Evolutionary conservation across 2,113 vertebrate species (phyloP), one percentile per base, ranked within the genome.

Genomic region (Dendrocopos noguchii): DNA sequence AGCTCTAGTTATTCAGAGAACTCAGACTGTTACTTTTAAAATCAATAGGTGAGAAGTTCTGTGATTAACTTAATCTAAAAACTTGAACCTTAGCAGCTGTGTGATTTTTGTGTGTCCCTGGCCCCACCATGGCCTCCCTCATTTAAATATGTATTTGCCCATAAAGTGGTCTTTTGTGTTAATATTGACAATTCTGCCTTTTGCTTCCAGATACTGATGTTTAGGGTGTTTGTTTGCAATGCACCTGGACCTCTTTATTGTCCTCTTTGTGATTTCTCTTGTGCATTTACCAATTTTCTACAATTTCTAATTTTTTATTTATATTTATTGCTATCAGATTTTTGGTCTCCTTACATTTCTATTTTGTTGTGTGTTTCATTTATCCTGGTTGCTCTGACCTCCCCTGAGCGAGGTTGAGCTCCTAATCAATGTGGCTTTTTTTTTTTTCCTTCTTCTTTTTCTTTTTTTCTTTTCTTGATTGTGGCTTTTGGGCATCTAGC

Each of bases 341-440:
- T 74, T 90, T 89, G 61, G 3, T 31, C 47, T 66, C 34, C 52
- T 80, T 67, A 24, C 6, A 12, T 60, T 85, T 88, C 50, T 90
- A 1, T 61, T 88, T 78, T 61, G 36, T 4, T 4, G 6, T 21
- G 28, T 57, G 28, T 94, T 93, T 93, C 12, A 72, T 90, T 91
- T 91, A 61, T 78, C 86, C 16, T 90, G 63, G 55, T 75, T 87
- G 74, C 53, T 91, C 59, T 86, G 57, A 61, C 73, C 84, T 91
- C 18, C 63, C 29, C 66, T 75, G 50, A 83, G 53, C 18, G 70
- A 90, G 77, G 85, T 22, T 88, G 77, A 78, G 55, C 78, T 88
- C 63, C 55, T 50, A 91, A 78, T 44, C 34, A 65, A 4, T 39
- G 47, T 55, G 50, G 25, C n/a, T 44, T 77, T 76, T 78, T 20